These are phyloP conservation scores for Actinostola sp. DNA, from an alignment of 92 coral and sea anemone genomes.

Conservation along the genomic window DNA sequence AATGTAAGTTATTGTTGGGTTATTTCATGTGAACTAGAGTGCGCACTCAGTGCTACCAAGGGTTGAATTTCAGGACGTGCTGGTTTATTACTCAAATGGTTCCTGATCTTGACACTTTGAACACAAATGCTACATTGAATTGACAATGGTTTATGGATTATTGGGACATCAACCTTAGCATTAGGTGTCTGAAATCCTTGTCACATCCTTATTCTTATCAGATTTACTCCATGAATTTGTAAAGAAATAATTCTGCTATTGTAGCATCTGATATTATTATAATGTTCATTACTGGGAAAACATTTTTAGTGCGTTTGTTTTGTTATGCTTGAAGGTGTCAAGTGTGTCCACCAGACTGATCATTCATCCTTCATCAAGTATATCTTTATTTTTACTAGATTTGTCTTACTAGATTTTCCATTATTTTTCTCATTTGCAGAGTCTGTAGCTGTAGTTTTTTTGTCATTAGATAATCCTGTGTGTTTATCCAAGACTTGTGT, in stretches of 20 bases:
- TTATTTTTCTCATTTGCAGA: too few species aligned
- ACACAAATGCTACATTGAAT: conserved; percentile 4
- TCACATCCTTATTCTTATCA: background rate
- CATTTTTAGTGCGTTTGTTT: background rate
- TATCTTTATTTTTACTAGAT: too few species aligned
- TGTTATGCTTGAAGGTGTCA: conserved; percentile 15
- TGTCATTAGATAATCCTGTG: too few species aligned
- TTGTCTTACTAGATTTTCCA: too few species aligned
- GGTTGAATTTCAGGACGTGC: conserved; percentile 1
- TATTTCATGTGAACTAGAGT: background rate
- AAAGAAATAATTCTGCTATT: too few species aligned
- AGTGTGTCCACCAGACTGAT: background rate
- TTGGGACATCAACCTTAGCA: background rate
- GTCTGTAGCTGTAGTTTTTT: too few species aligned
- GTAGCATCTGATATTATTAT: too few species aligned
- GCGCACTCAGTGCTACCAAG: background rate
- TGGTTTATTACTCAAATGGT: conserved; percentile 21
- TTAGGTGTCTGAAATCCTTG: background rate
- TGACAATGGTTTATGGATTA: background rate
- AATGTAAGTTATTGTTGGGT: conserved; percentile 63
- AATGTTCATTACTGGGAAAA: background rate
- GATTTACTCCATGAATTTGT: too few species aligned
- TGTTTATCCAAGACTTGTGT: too few species aligned
- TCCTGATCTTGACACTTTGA: conserved; percentile 20
- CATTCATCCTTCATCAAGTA: background rate